A percentile compares a stretch with the other conserved stretches of the same genome.
These are phyloP conservation scores for Stenoptilia bipunctidactyla DNA, from an alignment of 2,888 invertebrate species.

Conservation along the genomic window DNA sequence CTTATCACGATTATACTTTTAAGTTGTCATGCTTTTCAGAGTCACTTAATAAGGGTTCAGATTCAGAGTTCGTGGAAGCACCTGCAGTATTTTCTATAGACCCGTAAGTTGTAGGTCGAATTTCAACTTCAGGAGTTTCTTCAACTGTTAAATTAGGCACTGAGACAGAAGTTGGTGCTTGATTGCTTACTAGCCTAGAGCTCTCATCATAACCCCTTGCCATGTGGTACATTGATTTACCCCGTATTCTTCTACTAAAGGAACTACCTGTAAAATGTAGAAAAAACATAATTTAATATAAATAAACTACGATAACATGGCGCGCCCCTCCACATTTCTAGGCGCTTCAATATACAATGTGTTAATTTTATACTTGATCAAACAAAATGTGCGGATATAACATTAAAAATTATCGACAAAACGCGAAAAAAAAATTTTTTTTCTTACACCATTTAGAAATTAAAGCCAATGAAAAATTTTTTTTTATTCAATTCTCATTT, in stretches of 20 bases:
- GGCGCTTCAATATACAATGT: no score
- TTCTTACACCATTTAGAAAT: no score
- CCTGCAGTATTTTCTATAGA: constrained; percentile 42
- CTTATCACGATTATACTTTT: neutral
- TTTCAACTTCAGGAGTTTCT: constrained; percentile 35
- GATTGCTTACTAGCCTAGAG: constrained; percentile 46
- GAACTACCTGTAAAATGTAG: constrained; percentile 76
- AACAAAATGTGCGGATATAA: no score
- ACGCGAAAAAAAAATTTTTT: no score
- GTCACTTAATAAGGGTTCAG: constrained; percentile 35
- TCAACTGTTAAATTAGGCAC: constrained; percentile 42
- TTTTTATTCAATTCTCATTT: no score
- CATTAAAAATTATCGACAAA: no score
- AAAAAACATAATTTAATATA: no score
- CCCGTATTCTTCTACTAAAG: constrained; percentile 81
- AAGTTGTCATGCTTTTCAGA: neutral
- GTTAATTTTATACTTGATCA: no score
- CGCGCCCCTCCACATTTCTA: no score
- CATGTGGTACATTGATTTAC: constrained; percentile 82
- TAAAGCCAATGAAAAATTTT: no score
- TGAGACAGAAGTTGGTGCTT: constrained; percentile 39
- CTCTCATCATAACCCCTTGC: constrained; percentile 77
- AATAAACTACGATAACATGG: no score
- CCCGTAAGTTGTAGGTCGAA: constrained; percentile 46
- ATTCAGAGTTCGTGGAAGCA: constrained; percentile 33